A percentile compares a stretch with the other conserved stretches of the same genome.
These are phyloP conservation scores for Leptogaster cylindrica DNA, from an alignment of 2,888 invertebrate genomes.

Conservation along the genomic window DNA sequence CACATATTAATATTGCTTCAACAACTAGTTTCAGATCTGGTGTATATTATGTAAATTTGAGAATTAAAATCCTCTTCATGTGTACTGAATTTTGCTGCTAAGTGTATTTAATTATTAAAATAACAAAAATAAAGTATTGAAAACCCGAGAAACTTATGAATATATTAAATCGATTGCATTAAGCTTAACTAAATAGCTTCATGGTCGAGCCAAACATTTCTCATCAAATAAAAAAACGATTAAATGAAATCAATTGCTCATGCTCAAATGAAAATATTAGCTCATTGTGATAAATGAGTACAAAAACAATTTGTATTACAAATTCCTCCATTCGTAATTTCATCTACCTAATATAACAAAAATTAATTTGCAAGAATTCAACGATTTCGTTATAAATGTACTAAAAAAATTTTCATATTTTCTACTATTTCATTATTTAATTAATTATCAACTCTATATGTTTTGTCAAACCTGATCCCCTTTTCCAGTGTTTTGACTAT, in stretches of 20 bases:
- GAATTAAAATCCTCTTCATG: too few species aligned
- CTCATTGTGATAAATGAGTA: neutral
- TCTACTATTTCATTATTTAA: constrained; percentile 30
- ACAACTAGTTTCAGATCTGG: too few species aligned
- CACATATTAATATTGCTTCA: too few species aligned
- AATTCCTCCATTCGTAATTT: neutral
- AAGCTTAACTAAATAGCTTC: neutral
- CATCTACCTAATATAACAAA: neutral
- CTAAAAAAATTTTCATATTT: constrained; percentile 27
- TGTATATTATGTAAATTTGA: too few species aligned
- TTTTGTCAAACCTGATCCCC: constrained; percentile 37
- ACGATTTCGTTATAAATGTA: constrained; percentile 22
- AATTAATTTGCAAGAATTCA: neutral
- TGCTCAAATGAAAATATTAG: too few species aligned
- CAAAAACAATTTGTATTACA: neutral
- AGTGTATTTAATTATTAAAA: too few species aligned
- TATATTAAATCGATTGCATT: neutral
- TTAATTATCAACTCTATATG: constrained; percentile 27
- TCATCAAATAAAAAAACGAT: too few species aligned
- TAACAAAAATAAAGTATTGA: too few species aligned
- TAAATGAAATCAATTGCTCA: too few species aligned
- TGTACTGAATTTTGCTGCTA: too few species aligned
- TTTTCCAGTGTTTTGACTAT: constrained; percentile 21
- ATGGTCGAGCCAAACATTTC: neutral
- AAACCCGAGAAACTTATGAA: neutral